Evolutionary conservation across 2,888 invertebrate genomes (phyloP).

Genomic region (Pinctada fucata): DNA sequence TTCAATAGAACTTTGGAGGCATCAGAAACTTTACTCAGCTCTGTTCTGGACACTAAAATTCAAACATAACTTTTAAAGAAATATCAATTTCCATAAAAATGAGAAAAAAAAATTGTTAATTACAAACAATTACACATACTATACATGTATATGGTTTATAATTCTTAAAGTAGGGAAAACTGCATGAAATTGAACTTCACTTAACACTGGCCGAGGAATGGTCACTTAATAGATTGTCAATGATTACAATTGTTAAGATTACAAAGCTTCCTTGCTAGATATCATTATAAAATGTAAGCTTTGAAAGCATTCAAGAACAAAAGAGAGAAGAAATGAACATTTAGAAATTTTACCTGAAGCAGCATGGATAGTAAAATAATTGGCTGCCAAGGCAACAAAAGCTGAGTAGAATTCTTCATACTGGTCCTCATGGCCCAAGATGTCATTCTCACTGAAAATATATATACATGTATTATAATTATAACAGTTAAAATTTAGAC

Average conservation of each 20-base stretch:
- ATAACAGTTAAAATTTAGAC: background rate
- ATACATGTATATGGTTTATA: no score
- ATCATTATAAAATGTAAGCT: no score
- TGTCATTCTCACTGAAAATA: conserved; percentile 88
- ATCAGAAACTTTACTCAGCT: conserved; percentile 83
- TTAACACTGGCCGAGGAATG: no score
- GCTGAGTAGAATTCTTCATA: conserved; percentile 92
- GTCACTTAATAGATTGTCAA: no score
- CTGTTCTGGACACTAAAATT: conserved; percentile 82
- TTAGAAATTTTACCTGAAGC: conserved; percentile 82
- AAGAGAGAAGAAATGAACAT: no score
- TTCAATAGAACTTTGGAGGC: conserved; percentile 84
- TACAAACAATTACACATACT: no score
- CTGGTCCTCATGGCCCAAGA: conserved; percentile 89
- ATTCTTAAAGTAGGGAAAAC: no score
- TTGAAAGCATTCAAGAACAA: no score
- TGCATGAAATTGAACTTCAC: no score
- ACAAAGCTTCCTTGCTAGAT: no score
- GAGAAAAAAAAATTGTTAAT: background rate
- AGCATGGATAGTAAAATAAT: conserved; percentile 88
- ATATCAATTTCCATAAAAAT: background rate
- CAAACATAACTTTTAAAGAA: background rate
- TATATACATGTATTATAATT: background rate
- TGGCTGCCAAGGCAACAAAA: conserved; percentile 90
- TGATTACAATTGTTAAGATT: no score